Base-by-base conservation (phyloP, 2,113 vertebrate species). In the Neotoma lepida region DNA sequence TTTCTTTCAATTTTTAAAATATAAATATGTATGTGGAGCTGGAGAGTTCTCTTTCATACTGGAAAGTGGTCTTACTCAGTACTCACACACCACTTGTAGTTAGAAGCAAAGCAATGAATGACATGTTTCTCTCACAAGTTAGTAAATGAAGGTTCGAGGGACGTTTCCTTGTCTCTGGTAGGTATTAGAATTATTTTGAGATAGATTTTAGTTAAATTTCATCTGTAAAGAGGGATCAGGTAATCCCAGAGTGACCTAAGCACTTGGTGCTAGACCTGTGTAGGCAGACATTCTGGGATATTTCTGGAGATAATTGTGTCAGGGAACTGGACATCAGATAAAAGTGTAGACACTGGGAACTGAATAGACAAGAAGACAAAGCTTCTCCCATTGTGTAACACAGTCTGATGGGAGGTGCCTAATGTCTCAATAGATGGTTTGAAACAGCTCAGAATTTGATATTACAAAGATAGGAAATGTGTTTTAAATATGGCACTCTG, bases 201-300 rank as follows among this genome's bases (percentile, higher is more conserved):
- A 35, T 66, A n/a, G 17, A 13, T 35, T 94, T 86, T 78, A 81
- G 26, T 93, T 93, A 54, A 91, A 15, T 89, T 95, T 28, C 74
- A 74, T 74, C 22, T 97, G 24, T 28, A 22, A 33, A 76, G 81
- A 85, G 87, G 49, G 14, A 91, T 41, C 24, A 84, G 14, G 41
- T 68, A 90, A 5, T 86, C 86, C 73, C 73, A 90, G 61, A 89
- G 70, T 88, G 39, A 68, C 35, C 17, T 7, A 66, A 86, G 35
- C 9, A 1, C 68, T 77, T 86, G 71, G 74, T 28, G 46, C 58
- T 68, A 39, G 73, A 81, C 58, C 13, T 61, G 6, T 64, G 56
- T 39, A 86, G 33, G 28, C 44, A 86, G 96, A 51, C 28, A 2
- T 58, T 89, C 81, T 92, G 70, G 61, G 86, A 35, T 88, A 76